These are phyloP conservation scores for Cyanoderma ruficeps DNA, from an alignment of 2,113 vertebrate genomes.

Conservation along the genomic window DNA sequence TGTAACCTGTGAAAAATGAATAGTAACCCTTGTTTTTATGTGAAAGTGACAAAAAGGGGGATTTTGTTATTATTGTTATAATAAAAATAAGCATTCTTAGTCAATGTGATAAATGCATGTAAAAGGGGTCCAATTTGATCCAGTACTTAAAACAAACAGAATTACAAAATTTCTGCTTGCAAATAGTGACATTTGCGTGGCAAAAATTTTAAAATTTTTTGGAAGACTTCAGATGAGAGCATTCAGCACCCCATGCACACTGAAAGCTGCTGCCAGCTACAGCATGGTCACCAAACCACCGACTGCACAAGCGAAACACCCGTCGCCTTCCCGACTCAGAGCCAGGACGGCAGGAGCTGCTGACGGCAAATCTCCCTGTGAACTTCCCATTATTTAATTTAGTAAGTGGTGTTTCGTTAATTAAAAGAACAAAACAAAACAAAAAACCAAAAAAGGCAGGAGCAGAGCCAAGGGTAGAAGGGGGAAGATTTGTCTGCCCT, in stretches of 20 bases:
- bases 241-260: fast-evolving
- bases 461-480: neutral
- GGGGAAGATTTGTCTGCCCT: neutral
- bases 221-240: neutral
- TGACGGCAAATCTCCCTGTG: fast-evolving
- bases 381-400: neutral
- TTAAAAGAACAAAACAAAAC: neutral
- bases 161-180: neutral
- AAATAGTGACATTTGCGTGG: neutral
- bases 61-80: neutral
- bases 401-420: neutral
- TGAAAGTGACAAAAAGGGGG: neutral
- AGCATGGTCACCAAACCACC: neutral
- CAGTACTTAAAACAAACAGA: neutral
- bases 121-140: neutral
- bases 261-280: neutral
- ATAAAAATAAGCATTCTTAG: neutral
- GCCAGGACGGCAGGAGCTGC: neutral
- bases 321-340: fast-evolving
- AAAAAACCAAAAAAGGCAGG: neutral
- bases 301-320: neutral
- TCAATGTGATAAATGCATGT: neutral
- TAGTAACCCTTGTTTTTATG: neutral
- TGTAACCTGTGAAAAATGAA: neutral
- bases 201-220: neutral